phyloP scores from a whole-genome alignment of 2,888 invertebrate species.

The Osmoderma eremita region DNA sequence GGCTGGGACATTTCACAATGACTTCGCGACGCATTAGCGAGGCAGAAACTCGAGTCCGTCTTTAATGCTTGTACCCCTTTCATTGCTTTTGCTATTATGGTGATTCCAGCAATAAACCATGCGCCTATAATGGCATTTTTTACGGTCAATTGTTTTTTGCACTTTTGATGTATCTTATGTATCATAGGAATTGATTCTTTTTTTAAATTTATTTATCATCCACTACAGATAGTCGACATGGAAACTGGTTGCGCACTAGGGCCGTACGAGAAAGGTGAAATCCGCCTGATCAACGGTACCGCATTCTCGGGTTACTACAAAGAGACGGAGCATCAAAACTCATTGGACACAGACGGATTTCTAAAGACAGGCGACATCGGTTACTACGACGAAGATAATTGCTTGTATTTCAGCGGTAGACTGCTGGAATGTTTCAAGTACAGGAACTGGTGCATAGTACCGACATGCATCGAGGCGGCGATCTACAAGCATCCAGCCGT shows the following conservation, averaged over 20 bases:
- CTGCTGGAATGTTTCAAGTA: slow-evolving; percentile 63
- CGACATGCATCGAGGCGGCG: slow-evolving; percentile 48
- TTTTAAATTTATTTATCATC: background rate
- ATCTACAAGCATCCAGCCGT: slow-evolving; percentile 49
- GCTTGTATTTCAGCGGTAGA: slow-evolving; percentile 56
- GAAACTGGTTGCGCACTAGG: slow-evolving; percentile 63
- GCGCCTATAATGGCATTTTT: too few relatives aligned
- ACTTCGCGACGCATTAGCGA: too few relatives aligned
- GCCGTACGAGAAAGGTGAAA: slow-evolving; percentile 55
- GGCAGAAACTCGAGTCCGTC: too few relatives aligned
- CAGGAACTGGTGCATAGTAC: slow-evolving; percentile 47
- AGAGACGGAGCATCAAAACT: slow-evolving; percentile 60
- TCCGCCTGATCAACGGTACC: slow-evolving; percentile 7
- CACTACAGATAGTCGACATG: slow-evolving; percentile 46
- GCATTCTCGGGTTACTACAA: slow-evolving; percentile 63
- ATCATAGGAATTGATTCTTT: background rate
- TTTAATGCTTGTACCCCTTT: too few relatives aligned
- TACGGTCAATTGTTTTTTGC: too few relatives aligned
- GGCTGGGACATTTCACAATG: too few relatives aligned
- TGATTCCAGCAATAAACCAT: too few relatives aligned
- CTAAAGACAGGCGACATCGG: slow-evolving; percentile 67
- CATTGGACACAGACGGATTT: slow-evolving; percentile 64
- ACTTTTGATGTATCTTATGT: too few relatives aligned
- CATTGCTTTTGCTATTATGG: too few relatives aligned
- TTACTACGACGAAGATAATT: slow-evolving; percentile 65